Percentiles rank a stretch among this genome's conserved stretches.
Evolutionary conservation across 1,140 invertebrate species (phyloP).

Genomic region (Drosophila bipectinata): DNA sequence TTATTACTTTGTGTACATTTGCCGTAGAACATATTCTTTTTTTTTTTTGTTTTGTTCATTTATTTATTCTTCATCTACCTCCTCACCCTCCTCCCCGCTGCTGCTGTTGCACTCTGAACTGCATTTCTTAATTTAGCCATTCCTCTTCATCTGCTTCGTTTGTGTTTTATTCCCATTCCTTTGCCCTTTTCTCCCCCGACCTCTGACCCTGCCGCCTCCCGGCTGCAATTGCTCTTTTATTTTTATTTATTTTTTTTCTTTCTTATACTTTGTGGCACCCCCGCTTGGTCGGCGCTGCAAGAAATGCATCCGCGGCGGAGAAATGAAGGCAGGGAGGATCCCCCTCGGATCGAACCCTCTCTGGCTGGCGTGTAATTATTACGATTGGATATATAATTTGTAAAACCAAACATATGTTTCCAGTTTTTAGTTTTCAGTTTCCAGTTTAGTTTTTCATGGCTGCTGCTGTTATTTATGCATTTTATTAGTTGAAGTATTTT

Average conservation of each 20-base stretch:
- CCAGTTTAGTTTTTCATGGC: slow-evolving; percentile 60
- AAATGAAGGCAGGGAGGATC: not conserved
- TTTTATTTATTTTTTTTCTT: slow-evolving; percentile 1
- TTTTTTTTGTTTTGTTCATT: slow-evolving; percentile 58
- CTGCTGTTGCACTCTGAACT: slow-evolving; percentile 48
- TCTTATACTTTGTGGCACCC: slow-evolving; percentile 43
- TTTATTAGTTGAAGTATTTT: slow-evolving; percentile 66
- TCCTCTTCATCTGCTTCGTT: slow-evolving; percentile 47
- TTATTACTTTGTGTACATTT: slow-evolving; percentile 78
- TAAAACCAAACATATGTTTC: slow-evolving; percentile 77
- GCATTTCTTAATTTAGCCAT: slow-evolving; percentile 80
- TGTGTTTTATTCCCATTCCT: slow-evolving; percentile 25
- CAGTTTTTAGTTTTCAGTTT: slow-evolving; percentile 66
- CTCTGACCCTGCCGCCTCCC: not conserved
- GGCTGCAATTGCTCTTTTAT: slow-evolving; percentile 43
- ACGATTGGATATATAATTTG: slow-evolving; percentile 80
- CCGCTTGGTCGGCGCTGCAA: slow-evolving; percentile 44
- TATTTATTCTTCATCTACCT: slow-evolving; percentile 60
- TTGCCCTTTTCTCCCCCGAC: no score
- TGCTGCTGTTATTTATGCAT: slow-evolving; percentile 67
- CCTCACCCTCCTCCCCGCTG: slow-evolving; percentile 1
- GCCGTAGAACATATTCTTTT: slow-evolving; percentile 72
- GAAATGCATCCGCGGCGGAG: slow-evolving; percentile 7
- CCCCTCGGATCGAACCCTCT: slow-evolving; percentile 4
- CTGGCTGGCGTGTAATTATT: slow-evolving; percentile 66